Conservation (phyloP, 2,113 vertebrate genomes). For the Colossoma macropomum region DNA sequence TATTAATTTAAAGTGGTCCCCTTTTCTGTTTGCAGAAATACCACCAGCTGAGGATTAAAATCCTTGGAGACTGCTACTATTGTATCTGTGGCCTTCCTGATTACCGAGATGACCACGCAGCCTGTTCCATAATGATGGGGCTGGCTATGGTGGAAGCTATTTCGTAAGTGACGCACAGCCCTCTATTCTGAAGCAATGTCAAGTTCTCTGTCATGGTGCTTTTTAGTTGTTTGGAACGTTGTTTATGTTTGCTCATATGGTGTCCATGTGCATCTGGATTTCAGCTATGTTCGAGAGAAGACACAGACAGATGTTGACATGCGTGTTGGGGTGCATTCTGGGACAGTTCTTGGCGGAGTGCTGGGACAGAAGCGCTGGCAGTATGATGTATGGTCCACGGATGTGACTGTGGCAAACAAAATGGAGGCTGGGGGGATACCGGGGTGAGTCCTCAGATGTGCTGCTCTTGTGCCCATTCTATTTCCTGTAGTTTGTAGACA, state of each 20-base stretch:
- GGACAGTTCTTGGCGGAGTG: constrained; percentile 90
- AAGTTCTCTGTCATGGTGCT: neutral
- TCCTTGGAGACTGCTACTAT: constrained; percentile 96
- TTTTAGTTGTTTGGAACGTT: neutral
- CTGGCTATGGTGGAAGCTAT: constrained; percentile 97
- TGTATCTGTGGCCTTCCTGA: constrained; percentile 95
- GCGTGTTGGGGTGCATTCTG: constrained; percentile 94
- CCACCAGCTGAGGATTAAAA: constrained; percentile 95
- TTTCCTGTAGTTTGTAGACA: neutral
- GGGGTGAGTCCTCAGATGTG: constrained; percentile 76
- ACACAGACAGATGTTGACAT: constrained; percentile 94
- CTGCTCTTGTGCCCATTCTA: neutral
- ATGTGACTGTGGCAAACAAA: constrained; percentile 95
- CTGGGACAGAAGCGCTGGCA: constrained; percentile 97
- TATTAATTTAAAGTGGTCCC: neutral
- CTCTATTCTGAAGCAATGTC: neutral
- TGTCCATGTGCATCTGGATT: neutral
- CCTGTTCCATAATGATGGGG: constrained; percentile 96
- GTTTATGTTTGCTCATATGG: neutral
- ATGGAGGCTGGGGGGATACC: constrained; percentile 95
- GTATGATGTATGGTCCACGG: constrained; percentile 95
- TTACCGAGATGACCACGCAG: constrained; percentile 91
- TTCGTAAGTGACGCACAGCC: constrained; percentile 80
- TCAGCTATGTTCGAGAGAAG: constrained; percentile 91
- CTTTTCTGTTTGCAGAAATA: constrained; percentile 80